Evolutionary conservation across 1,140 invertebrate genomes (phyloP), one percentile per base, ranked within the genome.

Genomic region (Temnothorax nylanderi): DNA sequence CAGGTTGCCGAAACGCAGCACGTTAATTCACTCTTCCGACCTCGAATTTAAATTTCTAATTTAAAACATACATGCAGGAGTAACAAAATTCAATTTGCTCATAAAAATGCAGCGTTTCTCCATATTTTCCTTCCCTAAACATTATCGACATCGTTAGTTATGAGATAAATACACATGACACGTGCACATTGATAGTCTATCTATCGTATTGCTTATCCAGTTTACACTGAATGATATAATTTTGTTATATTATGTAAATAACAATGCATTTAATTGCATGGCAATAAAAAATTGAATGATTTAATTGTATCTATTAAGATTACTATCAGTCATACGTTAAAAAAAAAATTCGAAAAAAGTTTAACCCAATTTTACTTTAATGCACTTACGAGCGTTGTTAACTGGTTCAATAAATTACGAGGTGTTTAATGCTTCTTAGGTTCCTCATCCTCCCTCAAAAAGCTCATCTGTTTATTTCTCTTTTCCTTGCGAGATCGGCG

Each of bases 41-140:
- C 74, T 69, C 69, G 41, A 89, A 88, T 88, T 74, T 85, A 88
- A 88, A 85, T 88, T 76, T 78, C 67, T 54, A 82, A 56, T 51
- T 54, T 84, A 76, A 85, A 76, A 76, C 80, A 67, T 58, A 62
- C 56, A 78, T n/a, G n/a, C n/a, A n/a, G 56, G 18, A 41, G 54
- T 77, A 77, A 65, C 72, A 54, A 78, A 89, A 89, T 77, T 88
- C 47, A 85, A 88, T 85, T 85, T 56, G 21, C 21, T 47, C 78
- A 60, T 85, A 77, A 78, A 85, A 78, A 85, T 78, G 51, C 32
- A 21, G 8, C 18, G 81, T 77, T 77, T 72, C 80, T 26, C n/a
- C 60, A 32, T 47, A 58, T 85, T 88, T 56, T 54, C 7, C 47
- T 58, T 47, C 71, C 37, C 80, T 84, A 84, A 84, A 74, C 80